Conservation (phyloP, 2,888 invertebrate species). For the Sarcophaga rosellei region DNA sequence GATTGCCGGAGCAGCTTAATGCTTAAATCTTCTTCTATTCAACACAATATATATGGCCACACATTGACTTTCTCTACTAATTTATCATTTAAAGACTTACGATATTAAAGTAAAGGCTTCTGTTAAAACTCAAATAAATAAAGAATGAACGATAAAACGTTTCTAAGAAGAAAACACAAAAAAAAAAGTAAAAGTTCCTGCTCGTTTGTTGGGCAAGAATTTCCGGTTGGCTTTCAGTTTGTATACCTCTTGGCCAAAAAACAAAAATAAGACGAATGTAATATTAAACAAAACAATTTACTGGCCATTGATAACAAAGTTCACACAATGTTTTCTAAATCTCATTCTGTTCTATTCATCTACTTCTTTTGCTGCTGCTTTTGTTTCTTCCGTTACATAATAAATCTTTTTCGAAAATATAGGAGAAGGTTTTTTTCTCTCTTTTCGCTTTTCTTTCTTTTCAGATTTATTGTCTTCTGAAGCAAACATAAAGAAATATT, state of each 20-base stretch:
- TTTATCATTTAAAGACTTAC: background rate
- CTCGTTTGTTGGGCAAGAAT: background rate
- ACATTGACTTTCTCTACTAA: background rate
- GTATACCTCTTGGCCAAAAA: background rate
- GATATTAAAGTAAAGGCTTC: background rate
- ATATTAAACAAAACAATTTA: conserved; percentile 47
- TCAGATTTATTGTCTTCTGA: background rate
- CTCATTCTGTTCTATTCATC: background rate
- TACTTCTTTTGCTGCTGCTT: background rate
- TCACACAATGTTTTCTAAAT: conserved; percentile 24
- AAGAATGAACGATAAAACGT: background rate
- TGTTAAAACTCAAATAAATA: background rate
- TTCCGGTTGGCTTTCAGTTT: background rate
- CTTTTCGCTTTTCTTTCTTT: background rate
- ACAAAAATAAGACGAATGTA: conserved; percentile 9
- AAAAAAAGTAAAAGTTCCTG: background rate
- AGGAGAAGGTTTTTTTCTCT: too few species aligned
- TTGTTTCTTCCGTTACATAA: background rate
- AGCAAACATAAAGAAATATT: background rate
- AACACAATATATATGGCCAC: too few species aligned
- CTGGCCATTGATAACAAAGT: conserved; percentile 35
- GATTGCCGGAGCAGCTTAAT: too few species aligned
- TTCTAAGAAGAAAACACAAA: background rate
- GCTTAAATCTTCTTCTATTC: too few species aligned
- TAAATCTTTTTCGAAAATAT: background rate